Base-by-base conservation (phyloP, 35 echinoderm and acorn worm species). In the Diadema setosum region DNA sequence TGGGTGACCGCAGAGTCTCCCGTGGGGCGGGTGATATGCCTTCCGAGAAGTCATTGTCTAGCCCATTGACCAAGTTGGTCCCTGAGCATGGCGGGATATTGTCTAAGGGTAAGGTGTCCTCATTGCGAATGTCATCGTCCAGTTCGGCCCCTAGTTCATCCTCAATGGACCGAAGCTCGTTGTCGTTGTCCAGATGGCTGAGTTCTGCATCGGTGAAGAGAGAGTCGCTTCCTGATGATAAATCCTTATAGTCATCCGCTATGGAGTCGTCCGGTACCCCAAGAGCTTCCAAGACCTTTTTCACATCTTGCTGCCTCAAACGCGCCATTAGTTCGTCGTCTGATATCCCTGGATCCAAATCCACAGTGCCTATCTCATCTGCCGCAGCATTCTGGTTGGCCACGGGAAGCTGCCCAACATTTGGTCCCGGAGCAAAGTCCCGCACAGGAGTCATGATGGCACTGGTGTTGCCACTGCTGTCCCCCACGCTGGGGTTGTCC, bases 121-220 rank as follows among this genome's bases (percentile, higher is more conserved):
- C 69, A 39, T 87, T 44, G n/a, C n/a, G n/a, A n/a, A n/a, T n/a
- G n/a, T n/a, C n/a, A n/a, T n/a, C n/a, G n/a, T 70, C 45, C 24
- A 65, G 30, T 30, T 87, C 85, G 75, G 41, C 42, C 23, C 69
- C 85, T 0, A 87, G 65, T 18, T 74, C 85, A 14, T 87, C 69
- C 65, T 87, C 85, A 16, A 87, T n/a, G 42, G 69, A 87, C 14
- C 65, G 41, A 39, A 87, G 85, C 64, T 87, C 85, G 39, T 87
- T 75, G 65, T 87, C 85, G 14, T 87, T 75, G 30, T 87, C 61
- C 16, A 75, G 65, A 18, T 75, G 41, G 17, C 63, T 65, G 21
- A 87, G 85, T 35, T 87, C 85, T 20, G 85, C 85, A 8, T 87
- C 85, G 0, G 85, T 87, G 23, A 70, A 73, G 36, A 87, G 64